Percentiles rank a stretch among this genome's conserved stretches.
Evolutionary conservation across 2,113 vertebrate genomes (phyloP).

Genomic region (Peromyscus polionotus): DNA sequence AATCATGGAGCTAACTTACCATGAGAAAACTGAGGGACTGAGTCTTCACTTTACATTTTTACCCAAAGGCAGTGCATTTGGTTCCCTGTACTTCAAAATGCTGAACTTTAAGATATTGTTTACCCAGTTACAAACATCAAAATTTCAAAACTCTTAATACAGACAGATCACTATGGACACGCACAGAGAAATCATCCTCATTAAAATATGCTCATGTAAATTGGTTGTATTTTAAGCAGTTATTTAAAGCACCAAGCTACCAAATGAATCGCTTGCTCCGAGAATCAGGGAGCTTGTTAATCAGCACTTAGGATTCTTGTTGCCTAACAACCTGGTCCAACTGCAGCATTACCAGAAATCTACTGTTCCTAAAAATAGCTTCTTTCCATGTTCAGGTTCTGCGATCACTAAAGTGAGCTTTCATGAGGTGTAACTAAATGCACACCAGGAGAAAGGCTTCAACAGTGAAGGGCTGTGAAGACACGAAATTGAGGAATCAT

Average conservation of each 20-base stretch:
- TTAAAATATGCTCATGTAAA: slow-evolving; percentile 52
- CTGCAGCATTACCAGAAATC: slow-evolving; percentile 84
- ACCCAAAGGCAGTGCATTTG: not conserved
- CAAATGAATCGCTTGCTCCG: slow-evolving; percentile 78
- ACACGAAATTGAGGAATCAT: not conserved
- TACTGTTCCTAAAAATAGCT: slow-evolving; percentile 83
- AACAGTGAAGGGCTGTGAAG: slow-evolving; percentile 50
- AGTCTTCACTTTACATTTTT: not conserved
- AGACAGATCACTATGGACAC: not conserved
- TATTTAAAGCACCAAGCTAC: slow-evolving; percentile 75
- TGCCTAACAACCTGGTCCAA: slow-evolving; percentile 86
- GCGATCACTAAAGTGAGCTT: slow-evolving; percentile 77
- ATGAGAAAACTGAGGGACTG: not conserved
- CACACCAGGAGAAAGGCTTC: slow-evolving; percentile 39
- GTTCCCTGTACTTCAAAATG: not conserved
- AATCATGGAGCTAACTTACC: slow-evolving; percentile 2
- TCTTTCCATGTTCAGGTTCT: slow-evolving; percentile 75
- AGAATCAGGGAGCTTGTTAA: slow-evolving; percentile 81
- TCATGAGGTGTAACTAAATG: slow-evolving; percentile 57
- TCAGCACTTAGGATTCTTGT: slow-evolving; percentile 83
- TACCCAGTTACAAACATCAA: slow-evolving; percentile 55
- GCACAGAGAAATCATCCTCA: slow-evolving; percentile 57
- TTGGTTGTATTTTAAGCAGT: slow-evolving; percentile 71
- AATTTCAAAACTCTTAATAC: slow-evolving; percentile 22
- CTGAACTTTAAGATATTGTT: slow-evolving; percentile 11